Evolutionary conservation across 2,888 invertebrate genomes (phyloP), one percentile per base, ranked within the genome.

Genomic region (Salpingus planirostris): DNA sequence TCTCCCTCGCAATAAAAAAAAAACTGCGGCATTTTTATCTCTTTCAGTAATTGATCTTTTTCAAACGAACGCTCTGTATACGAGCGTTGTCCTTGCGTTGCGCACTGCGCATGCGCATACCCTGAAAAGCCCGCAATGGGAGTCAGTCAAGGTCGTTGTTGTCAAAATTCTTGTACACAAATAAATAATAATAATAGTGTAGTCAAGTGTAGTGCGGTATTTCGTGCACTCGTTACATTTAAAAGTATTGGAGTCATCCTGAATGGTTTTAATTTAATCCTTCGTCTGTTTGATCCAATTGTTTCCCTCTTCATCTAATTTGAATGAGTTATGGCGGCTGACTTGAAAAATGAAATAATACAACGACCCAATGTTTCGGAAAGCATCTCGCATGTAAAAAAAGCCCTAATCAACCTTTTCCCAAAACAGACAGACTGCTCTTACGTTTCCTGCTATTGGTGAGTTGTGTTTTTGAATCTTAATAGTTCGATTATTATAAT

Each of bases 391-490:
- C 36, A 36, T 28, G 27, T 31, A 25, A 36, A 47, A 12, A 62
- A 61, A 44, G 60, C 58, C 34, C 47, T 56, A 37, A 57, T 62
- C 32, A 62, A 59, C 39, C 60, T 84, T 47, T 84, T 85, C 66
- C 72, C 80, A 28, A 84, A 82, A 69, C 77, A 79, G 56, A 68
- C 78, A 33, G 85, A 85, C 49, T 87, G 86, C 66, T 78, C 82
- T 50, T 86, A 88, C 65, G 86, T 87, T 50, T 83, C 84, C 54
- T 87, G 86, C 67, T 88, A 86, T 65, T 88, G 88, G 87, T 83
- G 69, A 76, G 78, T 39, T 10, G 8, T 6, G 8, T 18, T 18
- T 18, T 6, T 18, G 18, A 6, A 18, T 18, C 8, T 18, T 18
- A 6, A n/a, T n/a, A n/a, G n/a, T n/a, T n/a, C n/a, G n/a, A n/a